Percentiles rank a stretch among this genome's conserved stretches.
Conservation (phyloP, 2,113 vertebrate genomes). For the Gobius niger region DNA sequence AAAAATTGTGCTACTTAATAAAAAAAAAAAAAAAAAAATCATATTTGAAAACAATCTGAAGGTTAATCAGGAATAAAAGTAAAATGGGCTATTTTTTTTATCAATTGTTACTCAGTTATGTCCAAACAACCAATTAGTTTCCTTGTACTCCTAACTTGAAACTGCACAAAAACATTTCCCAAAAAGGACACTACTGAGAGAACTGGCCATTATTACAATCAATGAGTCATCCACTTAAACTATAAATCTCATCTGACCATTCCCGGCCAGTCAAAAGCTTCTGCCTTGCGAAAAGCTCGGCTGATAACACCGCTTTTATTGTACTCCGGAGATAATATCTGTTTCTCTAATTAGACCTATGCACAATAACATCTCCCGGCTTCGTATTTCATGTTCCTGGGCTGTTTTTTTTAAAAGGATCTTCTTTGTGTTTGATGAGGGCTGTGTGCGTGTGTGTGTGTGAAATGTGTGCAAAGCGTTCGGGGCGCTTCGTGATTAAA, state of each 20-base stretch:
- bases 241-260: slow-evolving; percentile 40
- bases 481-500: slow-evolving; percentile 35
- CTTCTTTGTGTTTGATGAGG: slow-evolving; percentile 33
- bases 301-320: slow-evolving; percentile 18
- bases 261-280: slow-evolving; percentile 33
- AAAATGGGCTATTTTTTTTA: no score
- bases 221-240: slow-evolving; percentile 21
- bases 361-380: slow-evolving; percentile 38
- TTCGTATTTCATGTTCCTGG: slow-evolving; percentile 11
- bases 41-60: no score
- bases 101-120: no score
- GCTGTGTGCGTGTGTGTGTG: no score
- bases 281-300: slow-evolving; percentile 17
- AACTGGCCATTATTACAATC: slow-evolving; percentile 49
- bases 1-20: no score
- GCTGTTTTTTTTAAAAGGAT: slow-evolving; percentile 22
- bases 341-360: slow-evolving; percentile 39
- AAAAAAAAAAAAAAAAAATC: no score
- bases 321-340: slow-evolving; percentile 50
- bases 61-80: no score
- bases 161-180: neutral
- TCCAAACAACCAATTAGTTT: no score
- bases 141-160: neutral
- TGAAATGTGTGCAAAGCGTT: slow-evolving; percentile 14
- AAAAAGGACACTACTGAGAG: slow-evolving; percentile 5